Evolutionary conservation across 2,113 vertebrate genomes (phyloP).

Genomic region (Galemys pyrenaicus): DNA sequence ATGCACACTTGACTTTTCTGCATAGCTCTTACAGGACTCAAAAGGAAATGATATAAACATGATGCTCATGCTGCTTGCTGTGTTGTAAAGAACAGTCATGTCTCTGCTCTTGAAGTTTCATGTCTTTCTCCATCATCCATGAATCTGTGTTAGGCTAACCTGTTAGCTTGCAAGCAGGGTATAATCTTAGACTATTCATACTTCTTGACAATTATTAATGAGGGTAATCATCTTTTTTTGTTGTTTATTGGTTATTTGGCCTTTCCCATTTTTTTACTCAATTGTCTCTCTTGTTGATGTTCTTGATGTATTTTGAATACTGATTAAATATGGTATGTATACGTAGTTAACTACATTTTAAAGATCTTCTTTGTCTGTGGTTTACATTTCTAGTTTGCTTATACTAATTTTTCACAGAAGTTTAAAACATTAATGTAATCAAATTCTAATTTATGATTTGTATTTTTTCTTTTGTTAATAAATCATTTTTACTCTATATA

Average conservation of each 20-base stretch:
- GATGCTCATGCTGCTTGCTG: neutral
- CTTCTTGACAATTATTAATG: neutral
- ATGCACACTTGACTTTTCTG: neutral
- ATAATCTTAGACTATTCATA: neutral
- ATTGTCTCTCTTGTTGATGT: neutral
- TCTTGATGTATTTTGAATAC: neutral
- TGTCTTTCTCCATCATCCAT: neutral
- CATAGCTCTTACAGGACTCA: neutral
- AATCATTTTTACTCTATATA: neutral
- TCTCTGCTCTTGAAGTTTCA: neutral
- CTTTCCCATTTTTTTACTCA: conserved; percentile 1
- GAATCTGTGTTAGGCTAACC: neutral
- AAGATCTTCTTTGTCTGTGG: neutral
- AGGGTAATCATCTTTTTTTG: neutral
- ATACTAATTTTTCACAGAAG: neutral
- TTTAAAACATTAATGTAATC: neutral
- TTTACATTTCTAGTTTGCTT: neutral
- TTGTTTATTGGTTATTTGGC: neutral
- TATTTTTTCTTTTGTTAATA: neutral
- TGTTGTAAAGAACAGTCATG: neutral
- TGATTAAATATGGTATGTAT: no score
- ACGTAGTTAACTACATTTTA: neutral
- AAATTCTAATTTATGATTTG: neutral
- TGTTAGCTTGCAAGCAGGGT: neutral
- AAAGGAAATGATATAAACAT: neutral